Evolutionary conservation across 64 coral and sea anemone species (phyloP).

Genomic region (Stichodactyla mertensii): DNA sequence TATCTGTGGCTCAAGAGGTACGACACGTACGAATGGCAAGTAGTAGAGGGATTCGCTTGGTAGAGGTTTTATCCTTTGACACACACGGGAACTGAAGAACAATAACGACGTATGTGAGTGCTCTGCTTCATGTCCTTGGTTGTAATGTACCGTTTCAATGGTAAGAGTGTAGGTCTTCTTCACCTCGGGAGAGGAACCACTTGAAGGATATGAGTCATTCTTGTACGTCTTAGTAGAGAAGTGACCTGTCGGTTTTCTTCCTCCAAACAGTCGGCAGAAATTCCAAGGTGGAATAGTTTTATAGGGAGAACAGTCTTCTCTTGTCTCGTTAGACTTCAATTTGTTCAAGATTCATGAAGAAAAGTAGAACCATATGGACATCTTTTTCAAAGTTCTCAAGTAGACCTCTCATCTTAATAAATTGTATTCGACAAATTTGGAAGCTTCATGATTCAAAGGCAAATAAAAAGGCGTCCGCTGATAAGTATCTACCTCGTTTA

Average conservation of each 20-base stretch:
- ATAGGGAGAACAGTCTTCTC: constrained; percentile 21
- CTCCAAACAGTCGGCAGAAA: constrained; percentile 19
- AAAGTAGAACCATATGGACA: constrained; percentile 55
- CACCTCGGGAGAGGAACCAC: background rate
- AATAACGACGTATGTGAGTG: constrained; percentile 54
- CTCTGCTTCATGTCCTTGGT: background rate
- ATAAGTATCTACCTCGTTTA: constrained; percentile 26
- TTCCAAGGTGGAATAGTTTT: constrained; percentile 38
- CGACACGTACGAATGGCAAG: constrained; percentile 62
- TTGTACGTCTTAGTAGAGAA: constrained; percentile 15
- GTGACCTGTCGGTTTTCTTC: constrained; percentile 29
- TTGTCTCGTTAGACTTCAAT: constrained; percentile 53
- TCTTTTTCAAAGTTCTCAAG: constrained; percentile 72
- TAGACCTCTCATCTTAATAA: constrained; percentile 58
- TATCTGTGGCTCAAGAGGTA: background rate
- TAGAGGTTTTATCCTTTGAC: constrained; percentile 28
- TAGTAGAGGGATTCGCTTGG: constrained; percentile 53
- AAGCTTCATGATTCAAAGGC: constrained; percentile 47
- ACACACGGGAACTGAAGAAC: constrained; percentile 36
- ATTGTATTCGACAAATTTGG: constrained; percentile 67
- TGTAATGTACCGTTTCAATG: constrained; percentile 27
- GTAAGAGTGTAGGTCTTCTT: constrained; percentile 44
- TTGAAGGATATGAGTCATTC: background rate
- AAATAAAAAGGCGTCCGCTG: constrained; percentile 79
- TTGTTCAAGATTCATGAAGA: constrained; percentile 66